These are phyloP conservation scores for Drosophila bocki DNA, from an alignment of 1,140 invertebrate species.

Conservation along the genomic window DNA sequence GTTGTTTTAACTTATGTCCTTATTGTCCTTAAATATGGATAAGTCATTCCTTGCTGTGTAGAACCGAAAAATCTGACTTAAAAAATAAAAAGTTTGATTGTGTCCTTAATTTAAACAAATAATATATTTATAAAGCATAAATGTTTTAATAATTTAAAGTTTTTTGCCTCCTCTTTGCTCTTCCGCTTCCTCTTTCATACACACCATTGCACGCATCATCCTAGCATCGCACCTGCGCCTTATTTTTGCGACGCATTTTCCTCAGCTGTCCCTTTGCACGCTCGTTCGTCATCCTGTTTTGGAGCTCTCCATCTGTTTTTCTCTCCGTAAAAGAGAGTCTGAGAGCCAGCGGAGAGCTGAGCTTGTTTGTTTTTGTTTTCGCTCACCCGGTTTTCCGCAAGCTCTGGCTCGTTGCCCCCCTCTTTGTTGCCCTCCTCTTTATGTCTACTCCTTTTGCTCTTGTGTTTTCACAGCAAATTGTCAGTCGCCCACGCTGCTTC, in stretches of 20 bases:
- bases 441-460: slow-evolving; percentile 1
- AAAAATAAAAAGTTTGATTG: too few relatives aligned
- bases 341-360: slow-evolving; percentile 1
- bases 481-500: slow-evolving; percentile 43
- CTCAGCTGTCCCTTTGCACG: slow-evolving; percentile 42
- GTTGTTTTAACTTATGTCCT: not conserved
- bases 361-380: slow-evolving; percentile 60
- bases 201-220: slow-evolving; percentile 17
- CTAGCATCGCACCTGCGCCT: slow-evolving; percentile 70
- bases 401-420: slow-evolving; percentile 4
- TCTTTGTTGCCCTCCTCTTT: slow-evolving; percentile 3
- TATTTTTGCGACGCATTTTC: slow-evolving; percentile 78
- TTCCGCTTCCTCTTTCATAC: not conserved
- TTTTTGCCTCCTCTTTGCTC: not conserved
- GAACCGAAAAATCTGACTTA: not conserved
- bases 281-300: slow-evolving; percentile 62
- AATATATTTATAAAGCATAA: not conserved
- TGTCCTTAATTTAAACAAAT: not conserved
- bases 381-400: slow-evolving; percentile 64
- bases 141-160: not conserved
- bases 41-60: not conserved
- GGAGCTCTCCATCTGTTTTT: slow-evolving; percentile 3
- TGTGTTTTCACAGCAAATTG: slow-evolving; percentile 30
- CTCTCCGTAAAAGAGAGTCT: not conserved
- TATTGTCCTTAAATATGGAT: too few relatives aligned